phyloP scores from a whole-genome alignment of 2,888 invertebrate species.

The Dione juno region DNA sequence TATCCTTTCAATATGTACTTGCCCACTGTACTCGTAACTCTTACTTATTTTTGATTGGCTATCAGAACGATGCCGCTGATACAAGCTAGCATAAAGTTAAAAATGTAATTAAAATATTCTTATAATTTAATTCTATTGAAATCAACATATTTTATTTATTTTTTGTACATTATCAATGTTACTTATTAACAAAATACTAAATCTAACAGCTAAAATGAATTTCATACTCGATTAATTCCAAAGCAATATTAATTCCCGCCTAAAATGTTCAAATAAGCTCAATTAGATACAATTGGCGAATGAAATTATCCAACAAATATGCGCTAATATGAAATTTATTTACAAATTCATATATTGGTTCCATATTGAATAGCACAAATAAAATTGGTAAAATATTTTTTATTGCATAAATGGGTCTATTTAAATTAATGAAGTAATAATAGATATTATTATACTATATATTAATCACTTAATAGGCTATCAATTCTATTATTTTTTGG shows the following conservation, averaged over 20 bases:
- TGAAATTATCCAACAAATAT: constrained; percentile 56
- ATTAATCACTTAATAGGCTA: too few species aligned
- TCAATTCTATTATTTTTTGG: too few species aligned
- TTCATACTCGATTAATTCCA: neutral
- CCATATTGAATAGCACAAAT: neutral
- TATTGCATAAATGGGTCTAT: neutral
- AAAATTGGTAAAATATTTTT: neutral
- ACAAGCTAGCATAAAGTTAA: too few species aligned
- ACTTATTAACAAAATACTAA: neutral
- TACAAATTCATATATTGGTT: constrained; percentile 45
- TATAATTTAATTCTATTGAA: too few species aligned
- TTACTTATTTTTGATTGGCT: too few species aligned
- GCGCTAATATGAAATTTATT: constrained; percentile 66
- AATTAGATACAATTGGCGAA: constrained; percentile 32
- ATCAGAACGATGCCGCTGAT: too few species aligned
- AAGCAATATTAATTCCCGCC: constrained; percentile 18
- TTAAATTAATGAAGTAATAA: too few species aligned
- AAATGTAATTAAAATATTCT: too few species aligned
- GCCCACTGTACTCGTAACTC: too few species aligned
- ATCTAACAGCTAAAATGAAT: neutral
- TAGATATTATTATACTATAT: too few species aligned
- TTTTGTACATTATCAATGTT: too few species aligned
- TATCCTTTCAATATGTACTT: too few species aligned
- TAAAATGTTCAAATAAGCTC: constrained; percentile 33
- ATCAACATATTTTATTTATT: neutral